phyloP scores from a whole-genome alignment of 2,888 invertebrate species.

The Lasiommata megera region DNA sequence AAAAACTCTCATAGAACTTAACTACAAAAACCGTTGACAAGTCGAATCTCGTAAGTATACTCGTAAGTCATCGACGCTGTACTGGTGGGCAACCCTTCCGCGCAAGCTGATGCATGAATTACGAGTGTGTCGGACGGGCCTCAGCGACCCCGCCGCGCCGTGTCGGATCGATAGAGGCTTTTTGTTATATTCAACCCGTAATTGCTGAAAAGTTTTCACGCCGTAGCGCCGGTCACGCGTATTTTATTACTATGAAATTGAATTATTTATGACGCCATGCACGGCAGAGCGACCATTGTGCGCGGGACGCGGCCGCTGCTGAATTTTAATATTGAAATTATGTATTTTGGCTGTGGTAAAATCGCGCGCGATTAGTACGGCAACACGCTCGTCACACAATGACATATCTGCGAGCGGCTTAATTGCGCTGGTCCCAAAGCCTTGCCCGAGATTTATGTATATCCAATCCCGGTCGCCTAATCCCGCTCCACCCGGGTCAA shows the following conservation, averaged over 20 bases:
- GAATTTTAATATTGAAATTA: constrained; percentile 79
- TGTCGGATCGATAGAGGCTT: constrained; percentile 68
- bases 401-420: constrained; percentile 76
- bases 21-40: neutral
- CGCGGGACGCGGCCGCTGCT: constrained; percentile 57
- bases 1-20: no score
- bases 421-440: constrained; percentile 77
- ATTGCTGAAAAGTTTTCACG: constrained; percentile 81
- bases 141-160: constrained; percentile 48
- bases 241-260: constrained; percentile 82
- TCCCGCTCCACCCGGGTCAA: constrained; percentile 77
- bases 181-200: constrained; percentile 78
- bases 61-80: constrained; percentile 71
- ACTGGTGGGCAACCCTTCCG: constrained; percentile 69
- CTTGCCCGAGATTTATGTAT: constrained; percentile 77
- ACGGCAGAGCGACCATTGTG: constrained; percentile 66
- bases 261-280: constrained; percentile 77
- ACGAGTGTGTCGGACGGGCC: constrained; percentile 55
- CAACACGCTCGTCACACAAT: constrained; percentile 65
- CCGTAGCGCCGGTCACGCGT: constrained; percentile 76
- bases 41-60: constrained; percentile 14
- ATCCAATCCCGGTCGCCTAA: constrained; percentile 79
- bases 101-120: constrained; percentile 76
- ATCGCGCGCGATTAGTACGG: constrained; percentile 58
- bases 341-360: constrained; percentile 48